Conservation (phyloP, 2,797 vertebrate species). For the Gadopsis bispinosus region DNA sequence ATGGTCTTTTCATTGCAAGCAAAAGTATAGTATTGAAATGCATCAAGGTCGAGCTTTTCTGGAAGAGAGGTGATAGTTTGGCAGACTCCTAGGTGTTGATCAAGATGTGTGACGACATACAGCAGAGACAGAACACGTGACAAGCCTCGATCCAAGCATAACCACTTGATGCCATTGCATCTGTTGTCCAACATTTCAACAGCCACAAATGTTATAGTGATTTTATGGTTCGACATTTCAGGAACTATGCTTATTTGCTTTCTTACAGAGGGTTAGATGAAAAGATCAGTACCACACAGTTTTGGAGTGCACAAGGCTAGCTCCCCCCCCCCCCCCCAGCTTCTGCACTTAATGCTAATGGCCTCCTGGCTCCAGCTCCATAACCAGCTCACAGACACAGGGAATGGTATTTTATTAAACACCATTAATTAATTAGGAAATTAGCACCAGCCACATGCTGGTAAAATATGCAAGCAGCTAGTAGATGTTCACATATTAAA, state of each 20-base stretch:
- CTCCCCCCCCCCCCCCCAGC: no score
- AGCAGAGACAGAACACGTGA: no score
- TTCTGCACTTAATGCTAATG: no score
- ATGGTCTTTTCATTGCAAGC: conserved; percentile 19
- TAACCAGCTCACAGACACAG: no score
- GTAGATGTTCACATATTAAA: no score
- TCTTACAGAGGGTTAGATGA: neutral
- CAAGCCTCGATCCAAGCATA: neutral
- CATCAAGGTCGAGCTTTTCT: conserved; percentile 14
- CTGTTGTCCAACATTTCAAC: neutral
- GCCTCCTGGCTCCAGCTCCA: no score
- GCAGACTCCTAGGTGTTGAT: neutral
- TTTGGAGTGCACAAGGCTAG: no score
- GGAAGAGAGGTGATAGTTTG: neutral
- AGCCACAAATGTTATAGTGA: neutral
- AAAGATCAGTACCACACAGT: neutral
- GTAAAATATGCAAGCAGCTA: no score
- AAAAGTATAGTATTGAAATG: conserved; percentile 18
- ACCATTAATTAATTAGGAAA: no score
- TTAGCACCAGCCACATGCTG: no score
- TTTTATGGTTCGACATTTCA: neutral
- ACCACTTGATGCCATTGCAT: neutral
- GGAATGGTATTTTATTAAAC: no score
- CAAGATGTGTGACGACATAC: neutral
- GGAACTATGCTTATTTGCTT: neutral